Evolutionary conservation across 2,888 invertebrate genomes (phyloP).

Genomic region (Drosophila kambysellisi): DNA sequence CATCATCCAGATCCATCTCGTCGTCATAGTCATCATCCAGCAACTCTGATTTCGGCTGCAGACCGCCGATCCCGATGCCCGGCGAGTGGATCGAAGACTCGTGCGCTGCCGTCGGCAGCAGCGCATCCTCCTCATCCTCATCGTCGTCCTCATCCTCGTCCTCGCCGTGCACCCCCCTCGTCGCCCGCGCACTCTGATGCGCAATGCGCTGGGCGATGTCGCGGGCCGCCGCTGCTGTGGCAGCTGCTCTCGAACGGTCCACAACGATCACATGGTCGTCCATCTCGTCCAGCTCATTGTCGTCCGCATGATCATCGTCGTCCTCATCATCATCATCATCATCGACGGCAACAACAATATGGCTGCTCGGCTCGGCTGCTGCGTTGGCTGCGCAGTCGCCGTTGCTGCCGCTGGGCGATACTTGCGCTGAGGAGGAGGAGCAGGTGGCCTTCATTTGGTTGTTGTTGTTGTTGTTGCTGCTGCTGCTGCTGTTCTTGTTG

Average conservation of each 20-base stretch:
- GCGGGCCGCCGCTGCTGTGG: conserved; percentile 60
- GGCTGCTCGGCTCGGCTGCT: conserved; percentile 42
- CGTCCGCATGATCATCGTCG: conserved; percentile 41
- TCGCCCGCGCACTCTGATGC: conserved; percentile 54
- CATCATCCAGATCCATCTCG: conserved; percentile 86
- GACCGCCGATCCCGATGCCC: conserved; percentile 25
- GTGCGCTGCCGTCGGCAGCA: conserved; percentile 50
- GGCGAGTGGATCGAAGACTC: conserved; percentile 46
- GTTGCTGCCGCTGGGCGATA: conserved; percentile 65
- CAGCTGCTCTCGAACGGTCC: conserved; percentile 49
- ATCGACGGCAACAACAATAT: conserved; percentile 54
- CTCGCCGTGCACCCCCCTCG: conserved; percentile 41
- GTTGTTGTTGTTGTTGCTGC: conserved; percentile 68
- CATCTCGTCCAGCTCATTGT: conserved; percentile 47
- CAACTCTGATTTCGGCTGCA: conserved; percentile 74
- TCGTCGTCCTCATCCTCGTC: conserved; percentile 62
- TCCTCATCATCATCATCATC: conserved; percentile 57
- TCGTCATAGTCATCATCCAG: conserved; percentile 81
- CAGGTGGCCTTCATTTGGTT: conserved; percentile 56
- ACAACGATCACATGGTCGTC: conserved; percentile 56
- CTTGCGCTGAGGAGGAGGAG: conserved; percentile 39
- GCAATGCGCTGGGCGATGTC: conserved; percentile 68
- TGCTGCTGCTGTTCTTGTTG: conserved; percentile 35
- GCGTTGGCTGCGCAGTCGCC: conserved; percentile 44
- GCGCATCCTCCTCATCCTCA: conserved; percentile 52